Conservation (phyloP, 2,888 invertebrate genomes). For the Thecocarcelia acutangulata region DNA sequence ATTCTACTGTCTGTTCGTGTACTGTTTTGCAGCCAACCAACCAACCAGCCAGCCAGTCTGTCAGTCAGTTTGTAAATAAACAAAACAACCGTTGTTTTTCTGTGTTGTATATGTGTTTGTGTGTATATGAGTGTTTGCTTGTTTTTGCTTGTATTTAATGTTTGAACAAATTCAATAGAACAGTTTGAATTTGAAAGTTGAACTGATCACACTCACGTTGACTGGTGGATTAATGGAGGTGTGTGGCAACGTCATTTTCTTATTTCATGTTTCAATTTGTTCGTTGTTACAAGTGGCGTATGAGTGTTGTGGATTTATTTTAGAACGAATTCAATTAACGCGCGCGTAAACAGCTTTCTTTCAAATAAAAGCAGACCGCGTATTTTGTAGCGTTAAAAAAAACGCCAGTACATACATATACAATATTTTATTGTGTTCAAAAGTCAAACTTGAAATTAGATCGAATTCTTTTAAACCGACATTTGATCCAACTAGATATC, state of each 20-base stretch:
- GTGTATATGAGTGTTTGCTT: background rate
- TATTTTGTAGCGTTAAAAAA: slow-evolving; percentile 24
- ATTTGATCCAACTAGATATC: no score
- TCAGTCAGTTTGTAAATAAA: slow-evolving; percentile 44
- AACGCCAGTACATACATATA: background rate
- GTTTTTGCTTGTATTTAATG: slow-evolving; percentile 43
- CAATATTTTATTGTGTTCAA: background rate
- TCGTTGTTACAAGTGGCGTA: slow-evolving; percentile 63
- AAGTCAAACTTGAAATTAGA: no score
- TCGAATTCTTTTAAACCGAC: no score
- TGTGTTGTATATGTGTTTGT: slow-evolving; percentile 18
- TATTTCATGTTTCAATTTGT: background rate
- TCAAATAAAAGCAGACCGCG: background rate
- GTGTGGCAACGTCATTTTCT: slow-evolving; percentile 36
- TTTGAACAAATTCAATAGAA: slow-evolving; percentile 55
- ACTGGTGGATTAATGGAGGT: slow-evolving; percentile 3
- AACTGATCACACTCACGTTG: slow-evolving; percentile 57
- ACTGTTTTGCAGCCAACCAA: slow-evolving; percentile 38
- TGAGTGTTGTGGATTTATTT: slow-evolving; percentile 54
- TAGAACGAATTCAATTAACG: slow-evolving; percentile 50
- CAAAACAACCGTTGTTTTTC: slow-evolving; percentile 56
- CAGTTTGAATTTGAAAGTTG: slow-evolving; percentile 67
- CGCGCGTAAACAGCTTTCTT: slow-evolving; percentile 52
- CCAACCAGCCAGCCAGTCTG: background rate
- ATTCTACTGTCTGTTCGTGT: slow-evolving; percentile 24